Conservation (phyloP, 2,888 invertebrate genomes). For the Pyrrhopygopsis socrates region DNA sequence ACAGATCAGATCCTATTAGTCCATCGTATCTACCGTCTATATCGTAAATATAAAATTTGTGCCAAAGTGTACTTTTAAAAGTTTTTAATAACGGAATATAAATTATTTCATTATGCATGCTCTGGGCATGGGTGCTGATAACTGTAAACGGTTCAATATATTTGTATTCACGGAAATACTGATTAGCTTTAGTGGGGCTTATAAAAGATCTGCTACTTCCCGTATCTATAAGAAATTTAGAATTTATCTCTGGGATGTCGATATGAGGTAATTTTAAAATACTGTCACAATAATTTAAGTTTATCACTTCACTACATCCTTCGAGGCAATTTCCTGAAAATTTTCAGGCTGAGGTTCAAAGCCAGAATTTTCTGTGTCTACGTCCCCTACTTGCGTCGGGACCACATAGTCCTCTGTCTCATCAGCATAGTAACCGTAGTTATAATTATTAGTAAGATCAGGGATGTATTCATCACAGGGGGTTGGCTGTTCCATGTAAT, state of each 20-base stretch:
- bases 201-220: constrained; percentile 18
- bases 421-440: not conserved
- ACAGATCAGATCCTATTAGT: constrained; percentile 66
- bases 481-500: not conserved
- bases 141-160: constrained; percentile 1
- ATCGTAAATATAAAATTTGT: constrained; percentile 74
- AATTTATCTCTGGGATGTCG: constrained; percentile 3
- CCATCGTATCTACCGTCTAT: constrained; percentile 69
- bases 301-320: not conserved
- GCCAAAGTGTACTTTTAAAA: not conserved
- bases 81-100: not conserved
- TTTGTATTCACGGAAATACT: not conserved
- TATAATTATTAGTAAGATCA: not conserved
- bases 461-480: not conserved
- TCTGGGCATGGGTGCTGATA: constrained; percentile 1
- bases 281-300: not conserved
- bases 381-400: not conserved
- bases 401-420: not conserved
- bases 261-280: constrained; percentile 3
- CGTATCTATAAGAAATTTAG: constrained; percentile 17
- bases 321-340: no score
- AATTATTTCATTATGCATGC: not conserved
- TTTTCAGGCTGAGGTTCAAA: not conserved
- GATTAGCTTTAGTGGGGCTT: not conserved
- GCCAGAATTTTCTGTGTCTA: not conserved